A percentile compares a stretch with the other conserved stretches of the same genome.
Conservation (phyloP, 2,888 invertebrate genomes). For the Diarsia rubi region DNA sequence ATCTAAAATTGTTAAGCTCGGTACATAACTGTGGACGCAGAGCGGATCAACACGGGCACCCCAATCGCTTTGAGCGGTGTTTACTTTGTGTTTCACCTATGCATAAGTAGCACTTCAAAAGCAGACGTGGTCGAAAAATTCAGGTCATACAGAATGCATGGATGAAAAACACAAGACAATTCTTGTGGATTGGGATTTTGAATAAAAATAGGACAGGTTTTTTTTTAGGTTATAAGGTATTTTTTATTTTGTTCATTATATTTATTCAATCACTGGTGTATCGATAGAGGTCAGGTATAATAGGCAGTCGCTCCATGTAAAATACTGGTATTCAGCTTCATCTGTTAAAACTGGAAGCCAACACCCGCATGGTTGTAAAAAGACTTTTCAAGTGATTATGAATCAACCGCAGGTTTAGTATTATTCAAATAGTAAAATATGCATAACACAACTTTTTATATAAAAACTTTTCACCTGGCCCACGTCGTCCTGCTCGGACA, state of each 20-base stretch:
- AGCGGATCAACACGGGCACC: slow-evolving; percentile 48
- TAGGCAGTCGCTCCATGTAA: no score
- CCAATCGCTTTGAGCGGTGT: slow-evolving; percentile 57
- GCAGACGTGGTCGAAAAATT: slow-evolving; percentile 45
- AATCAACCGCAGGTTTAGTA: background rate
- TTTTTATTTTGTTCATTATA: background rate
- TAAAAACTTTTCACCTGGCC: no score
- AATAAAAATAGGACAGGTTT: slow-evolving; percentile 11
- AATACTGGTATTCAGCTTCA: no score
- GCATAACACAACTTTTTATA: background rate
- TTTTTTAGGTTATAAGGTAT: background rate
- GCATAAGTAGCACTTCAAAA: slow-evolving; percentile 47
- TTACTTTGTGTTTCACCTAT: slow-evolving; percentile 58
- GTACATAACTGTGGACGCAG: slow-evolving; percentile 21
- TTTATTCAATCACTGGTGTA: background rate
- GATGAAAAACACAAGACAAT: slow-evolving; percentile 35
- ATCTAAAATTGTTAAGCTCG: slow-evolving; percentile 17
- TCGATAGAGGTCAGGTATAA: no score
- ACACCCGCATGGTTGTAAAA: no score
- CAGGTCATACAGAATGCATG: slow-evolving; percentile 42
- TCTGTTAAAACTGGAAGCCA: no score
- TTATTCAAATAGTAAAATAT: background rate
- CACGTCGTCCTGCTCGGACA: no score
- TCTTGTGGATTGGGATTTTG: slow-evolving; percentile 38
- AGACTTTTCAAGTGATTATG: no score